These are phyloP conservation scores for Drosophila prolongata DNA, from an alignment of 2,888 invertebrate genomes.

Conservation along the genomic window DNA sequence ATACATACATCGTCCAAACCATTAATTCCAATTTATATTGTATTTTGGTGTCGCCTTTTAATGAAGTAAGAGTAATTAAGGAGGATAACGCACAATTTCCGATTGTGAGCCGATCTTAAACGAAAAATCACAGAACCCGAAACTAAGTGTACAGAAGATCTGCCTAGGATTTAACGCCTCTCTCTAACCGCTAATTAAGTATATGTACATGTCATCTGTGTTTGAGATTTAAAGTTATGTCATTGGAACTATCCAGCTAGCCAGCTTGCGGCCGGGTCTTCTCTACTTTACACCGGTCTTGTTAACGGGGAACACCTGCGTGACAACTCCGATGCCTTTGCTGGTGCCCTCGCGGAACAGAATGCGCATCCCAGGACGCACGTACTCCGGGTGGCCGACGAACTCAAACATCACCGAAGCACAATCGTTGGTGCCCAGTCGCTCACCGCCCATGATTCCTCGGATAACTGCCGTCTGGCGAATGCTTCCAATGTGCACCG, in stretches of 20 bases:
- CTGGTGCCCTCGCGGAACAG: constrained; percentile 93
- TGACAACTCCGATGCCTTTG: constrained; percentile 94
- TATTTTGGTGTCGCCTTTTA: constrained; percentile 15
- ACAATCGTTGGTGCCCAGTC: constrained; percentile 90
- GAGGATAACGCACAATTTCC: constrained; percentile 9
- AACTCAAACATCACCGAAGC: constrained; percentile 96
- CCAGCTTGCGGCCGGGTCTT: not conserved
- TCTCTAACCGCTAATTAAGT: constrained; percentile 59
- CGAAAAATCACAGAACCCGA: constrained; percentile 75
- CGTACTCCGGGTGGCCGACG: constrained; percentile 94
- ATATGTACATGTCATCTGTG: constrained; percentile 62
- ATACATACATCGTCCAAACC: not conserved
- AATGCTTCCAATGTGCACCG: constrained; percentile 97
- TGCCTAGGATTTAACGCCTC: constrained; percentile 49
- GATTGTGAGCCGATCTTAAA: constrained; percentile 68
- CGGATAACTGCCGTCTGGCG: constrained; percentile 97
- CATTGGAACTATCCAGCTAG: constrained; percentile 34
- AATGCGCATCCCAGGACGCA: constrained; percentile 90
- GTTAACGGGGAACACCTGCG: constrained; percentile 89
- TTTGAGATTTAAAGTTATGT: constrained; percentile 52
- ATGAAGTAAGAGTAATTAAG: constrained; percentile 28
- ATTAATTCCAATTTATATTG: not conserved
- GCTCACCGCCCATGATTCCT: constrained; percentile 87
- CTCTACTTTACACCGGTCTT: constrained; percentile 63
- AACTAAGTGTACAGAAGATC: constrained; percentile 70